Evolutionary conservation across 2,797 vertebrate species (phyloP), one percentile per base, ranked within the genome.

Genomic region (Poeciliopsis infans): DNA sequence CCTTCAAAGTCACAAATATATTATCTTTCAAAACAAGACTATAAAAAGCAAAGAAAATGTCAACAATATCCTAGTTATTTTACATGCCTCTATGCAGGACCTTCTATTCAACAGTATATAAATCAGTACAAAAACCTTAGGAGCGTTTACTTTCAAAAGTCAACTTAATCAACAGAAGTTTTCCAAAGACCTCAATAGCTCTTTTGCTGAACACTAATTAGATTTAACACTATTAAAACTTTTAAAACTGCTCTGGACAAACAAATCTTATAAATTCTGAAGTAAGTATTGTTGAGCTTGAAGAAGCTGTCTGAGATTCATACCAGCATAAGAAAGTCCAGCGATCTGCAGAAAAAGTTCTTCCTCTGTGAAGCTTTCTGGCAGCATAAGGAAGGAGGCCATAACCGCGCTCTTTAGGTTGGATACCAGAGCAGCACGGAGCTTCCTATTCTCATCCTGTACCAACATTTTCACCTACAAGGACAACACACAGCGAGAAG

Each of bases 381-480:
- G 98, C 73, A 99, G 86, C 97, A 99, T 97, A 76, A 99, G 97
- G 86, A 99, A 97, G 74, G 98, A 97, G 1, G 97, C 95, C 0
- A 91, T 97, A 76, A 98, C 94, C 0, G 97, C 97, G 46, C 98
- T 99, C 91, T 96, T 97, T 91, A 99, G 91, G 81, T 99, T 99
- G 57, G 94, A 94, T 25, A 95, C 88, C 0, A 99, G 94, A 28
- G 98, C 97, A 0, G 95, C 91, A 1, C 95, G 94, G 7, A 99
- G 96, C 81, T 89, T 94, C 53, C 80, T 76, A 4, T 95, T 97
- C 75, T 99, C 97, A 57, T 86, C 96, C 94, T 98, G 96, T 1
- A 95, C 87, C 73, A 99, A 78, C 76, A 99, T 97, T 86, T 96
- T 98, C 82, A 99, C 98, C 98, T 99, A 82, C 64, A 66, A 23